Evolutionary conservation across 53 echinoderm and acorn worm species (phyloP), one percentile per base, ranked within the genome.

Genomic region (Arbacia lixula): DNA sequence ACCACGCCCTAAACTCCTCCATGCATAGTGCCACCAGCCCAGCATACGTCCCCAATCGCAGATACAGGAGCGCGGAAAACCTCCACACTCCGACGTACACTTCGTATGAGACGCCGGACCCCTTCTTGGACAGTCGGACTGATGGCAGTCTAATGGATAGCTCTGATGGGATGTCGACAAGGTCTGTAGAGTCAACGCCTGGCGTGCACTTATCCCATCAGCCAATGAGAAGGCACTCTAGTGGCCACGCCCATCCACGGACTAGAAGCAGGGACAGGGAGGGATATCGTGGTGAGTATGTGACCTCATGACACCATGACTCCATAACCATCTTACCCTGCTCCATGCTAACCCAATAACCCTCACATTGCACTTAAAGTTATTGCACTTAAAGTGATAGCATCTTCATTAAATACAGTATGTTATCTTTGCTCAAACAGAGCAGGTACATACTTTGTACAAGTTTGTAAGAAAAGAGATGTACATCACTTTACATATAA

Each of bases 211-310:
- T 80, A 19, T 39, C 77, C 3, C 82, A 88, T 9, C 89, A 91
- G 41, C 86, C 88, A 54, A 31, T 86, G n/a, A 67, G 94, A 16
- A 75, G 94, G 56, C 88, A 94, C 76, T 71, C 94, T 22, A 89
- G 89, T 84, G 94, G 91, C n/a, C 93, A 87, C 6, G 81, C 89
- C 14, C 87, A 87, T 31, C 63, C 77, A 39, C 27, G 58, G 12
- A 69, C 79, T 0, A 69, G 62, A 24, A 72, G 58, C 25, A 90
- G 61, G 30, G 89, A 92, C 60, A 93, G 90, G 90, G 93, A 90
- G 89, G 29, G 53, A 72, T 72, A 69, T 31, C 3, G 1, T 36
- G 57, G 12, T 43, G 2, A 24, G 26, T 3, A 62, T 32, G 63
- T 62, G 5, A 12, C 14, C 9, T 31, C 32, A 51, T 51, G 51